Evolutionary conservation across 1,140 invertebrate genomes (phyloP).

Genomic region (Steinernema khuongi): DNA sequence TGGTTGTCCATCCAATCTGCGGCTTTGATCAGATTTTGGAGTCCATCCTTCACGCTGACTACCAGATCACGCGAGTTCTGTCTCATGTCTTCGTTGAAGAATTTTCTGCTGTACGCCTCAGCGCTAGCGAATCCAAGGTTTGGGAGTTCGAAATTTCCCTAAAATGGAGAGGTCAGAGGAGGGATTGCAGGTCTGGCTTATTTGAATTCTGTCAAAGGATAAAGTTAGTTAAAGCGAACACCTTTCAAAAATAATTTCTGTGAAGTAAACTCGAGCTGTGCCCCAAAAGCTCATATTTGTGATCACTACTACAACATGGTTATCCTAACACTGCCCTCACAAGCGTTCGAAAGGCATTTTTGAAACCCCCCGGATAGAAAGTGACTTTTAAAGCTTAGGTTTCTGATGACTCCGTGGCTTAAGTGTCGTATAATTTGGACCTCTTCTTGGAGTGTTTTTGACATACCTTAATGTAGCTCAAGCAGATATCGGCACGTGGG

Average conservation of each 20-base stretch:
- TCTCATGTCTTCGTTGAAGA: not conserved
- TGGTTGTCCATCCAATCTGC: constrained; percentile 23
- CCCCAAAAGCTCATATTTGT: too few species aligned
- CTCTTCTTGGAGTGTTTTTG: not conserved
- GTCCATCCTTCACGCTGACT: constrained; percentile 10
- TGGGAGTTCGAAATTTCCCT: constrained; percentile 26
- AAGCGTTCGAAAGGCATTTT: too few species aligned
- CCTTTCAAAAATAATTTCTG: too few species aligned
- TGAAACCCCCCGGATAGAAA: too few species aligned
- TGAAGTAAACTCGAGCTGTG: too few species aligned
- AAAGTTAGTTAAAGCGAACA: not conserved
- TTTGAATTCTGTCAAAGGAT: not conserved
- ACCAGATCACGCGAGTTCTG: not conserved
- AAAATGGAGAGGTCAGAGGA: not conserved
- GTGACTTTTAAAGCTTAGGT: not conserved
- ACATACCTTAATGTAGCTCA: constrained; percentile 20
- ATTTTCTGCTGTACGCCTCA: not conserved
- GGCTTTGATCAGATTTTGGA: constrained; percentile 16
- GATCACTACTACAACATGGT: too few species aligned
- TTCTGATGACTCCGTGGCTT: too few species aligned
- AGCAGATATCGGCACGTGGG: constrained; percentile 1
- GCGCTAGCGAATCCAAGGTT: constrained; percentile 25
- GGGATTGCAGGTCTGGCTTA: not conserved
- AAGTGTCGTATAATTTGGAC: too few species aligned
- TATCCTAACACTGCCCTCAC: too few species aligned